Percentiles rank a stretch among this genome's conserved stretches.
These are phyloP conservation scores for Melinaea menophilus DNA, from an alignment of 2,888 invertebrate species.

Conservation along the genomic window DNA sequence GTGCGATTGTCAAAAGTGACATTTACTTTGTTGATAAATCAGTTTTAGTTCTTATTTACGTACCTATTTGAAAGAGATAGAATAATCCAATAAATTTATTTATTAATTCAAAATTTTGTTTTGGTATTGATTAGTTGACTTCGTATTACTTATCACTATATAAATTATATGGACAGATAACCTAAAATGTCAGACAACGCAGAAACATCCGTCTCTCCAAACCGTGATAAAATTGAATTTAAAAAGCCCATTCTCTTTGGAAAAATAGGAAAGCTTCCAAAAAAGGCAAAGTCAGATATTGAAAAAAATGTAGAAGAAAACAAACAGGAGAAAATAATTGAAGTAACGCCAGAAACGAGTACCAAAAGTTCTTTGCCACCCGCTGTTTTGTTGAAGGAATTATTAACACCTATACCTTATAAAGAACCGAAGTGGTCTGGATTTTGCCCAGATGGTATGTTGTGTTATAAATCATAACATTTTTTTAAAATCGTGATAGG, in stretches of 20 bases:
- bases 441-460: slow-evolving; percentile 70
- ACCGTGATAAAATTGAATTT: slow-evolving; percentile 53
- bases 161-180: slow-evolving; percentile 5
- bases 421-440: slow-evolving; percentile 91
- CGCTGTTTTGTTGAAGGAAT: slow-evolving; percentile 54
- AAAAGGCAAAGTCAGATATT: slow-evolving; percentile 50
- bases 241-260: slow-evolving; percentile 77
- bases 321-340: slow-evolving; percentile 30
- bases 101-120: too few relatives aligned
- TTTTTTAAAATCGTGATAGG: too few relatives aligned
- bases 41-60: not conserved
- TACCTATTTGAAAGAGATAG: too few relatives aligned
- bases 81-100: too few relatives aligned
- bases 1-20: not conserved
- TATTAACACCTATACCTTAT: slow-evolving; percentile 78
- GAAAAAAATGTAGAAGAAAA: slow-evolving; percentile 39
- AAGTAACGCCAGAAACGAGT: slow-evolving; percentile 35
- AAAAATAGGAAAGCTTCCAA: slow-evolving; percentile 73
- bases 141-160: too few relatives aligned
- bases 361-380: slow-evolving; percentile 48
- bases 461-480: not conserved
- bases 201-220: slow-evolving; percentile 33
- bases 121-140: too few relatives aligned
- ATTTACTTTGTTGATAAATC: not conserved
- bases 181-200: slow-evolving; percentile 30